Percentiles rank a stretch among this genome's conserved stretches.
Conservation (phyloP, 2,797 vertebrate genomes). For the Sylvilagus floridanus region DNA sequence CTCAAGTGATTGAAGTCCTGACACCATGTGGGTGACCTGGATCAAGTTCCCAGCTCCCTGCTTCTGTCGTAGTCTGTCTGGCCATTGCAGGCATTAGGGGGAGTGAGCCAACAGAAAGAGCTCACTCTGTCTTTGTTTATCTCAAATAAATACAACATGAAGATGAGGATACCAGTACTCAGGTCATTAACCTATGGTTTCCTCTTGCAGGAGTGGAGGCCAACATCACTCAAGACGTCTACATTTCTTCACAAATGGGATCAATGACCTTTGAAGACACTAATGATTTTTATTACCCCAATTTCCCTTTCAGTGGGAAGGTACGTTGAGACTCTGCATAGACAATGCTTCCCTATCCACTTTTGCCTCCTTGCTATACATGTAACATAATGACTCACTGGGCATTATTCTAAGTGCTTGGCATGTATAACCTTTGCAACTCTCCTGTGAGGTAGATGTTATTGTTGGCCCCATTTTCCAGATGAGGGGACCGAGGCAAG, state of each 20-base stretch:
- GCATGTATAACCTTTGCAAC: not conserved
- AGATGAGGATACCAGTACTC: not conserved
- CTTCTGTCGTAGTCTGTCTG: too few relatives aligned
- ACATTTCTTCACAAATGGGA: conserved; percentile 79
- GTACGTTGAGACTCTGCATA: conserved; percentile 71
- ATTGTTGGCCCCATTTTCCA: not conserved
- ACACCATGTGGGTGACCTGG: too few relatives aligned
- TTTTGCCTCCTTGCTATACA: not conserved
- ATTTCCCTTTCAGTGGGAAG: conserved; percentile 85
- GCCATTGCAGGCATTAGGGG: too few relatives aligned
- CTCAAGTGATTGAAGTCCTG: too few relatives aligned
- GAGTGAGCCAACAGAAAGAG: too few relatives aligned
- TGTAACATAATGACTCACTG: not conserved
- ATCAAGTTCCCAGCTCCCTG: too few relatives aligned
- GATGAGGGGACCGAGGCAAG: conserved; percentile 10
- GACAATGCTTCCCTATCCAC: not conserved
- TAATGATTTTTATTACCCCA: conserved; percentile 84
- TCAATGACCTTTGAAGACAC: conserved; percentile 83
- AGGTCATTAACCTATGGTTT: not conserved
- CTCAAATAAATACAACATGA: not conserved
- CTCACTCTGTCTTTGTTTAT: too few relatives aligned
- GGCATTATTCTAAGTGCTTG: not conserved
- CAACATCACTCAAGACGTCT: conserved; percentile 80
- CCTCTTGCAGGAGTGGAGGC: conserved; percentile 79
- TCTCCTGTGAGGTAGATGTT: not conserved